These are phyloP conservation scores for Lophotriccus pileatus DNA, from an alignment of 2,797 vertebrate species.

Conservation along the genomic window DNA sequence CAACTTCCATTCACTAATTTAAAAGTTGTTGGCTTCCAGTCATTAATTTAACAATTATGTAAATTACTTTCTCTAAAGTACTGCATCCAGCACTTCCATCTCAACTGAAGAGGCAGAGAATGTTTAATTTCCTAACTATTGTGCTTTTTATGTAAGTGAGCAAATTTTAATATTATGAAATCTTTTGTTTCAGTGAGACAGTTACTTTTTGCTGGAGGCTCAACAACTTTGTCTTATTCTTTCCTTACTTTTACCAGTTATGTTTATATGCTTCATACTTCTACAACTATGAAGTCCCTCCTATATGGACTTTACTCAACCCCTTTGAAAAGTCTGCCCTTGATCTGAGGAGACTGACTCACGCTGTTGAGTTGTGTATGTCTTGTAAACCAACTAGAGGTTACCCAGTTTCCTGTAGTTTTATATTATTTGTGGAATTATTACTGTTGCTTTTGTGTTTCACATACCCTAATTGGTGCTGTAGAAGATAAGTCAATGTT, in stretches of 20 bases:
- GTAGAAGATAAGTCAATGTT: neutral
- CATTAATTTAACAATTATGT: neutral
- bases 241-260: neutral
- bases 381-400: neutral
- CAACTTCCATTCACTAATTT: neutral
- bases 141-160: neutral
- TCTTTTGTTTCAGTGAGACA: neutral
- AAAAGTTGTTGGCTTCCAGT: neutral
- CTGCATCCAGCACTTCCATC: neutral
- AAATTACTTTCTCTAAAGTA: neutral
- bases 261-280: neutral
- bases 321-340: neutral
- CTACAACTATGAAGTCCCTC: neutral
- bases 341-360: neutral
- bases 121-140: neutral
- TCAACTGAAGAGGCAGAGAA: neutral
- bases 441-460: neutral
- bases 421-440: neutral
- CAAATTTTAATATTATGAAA: neutral
- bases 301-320: neutral
- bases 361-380: neutral
- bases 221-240: neutral
- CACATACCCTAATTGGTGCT: rapidly evolving
- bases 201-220: neutral
- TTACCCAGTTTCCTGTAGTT: neutral